Evolutionary conservation across 2,113 vertebrate species (phyloP), one percentile per base, ranked within the genome.

Genomic region (Aldabrachelys gigantea): DNA sequence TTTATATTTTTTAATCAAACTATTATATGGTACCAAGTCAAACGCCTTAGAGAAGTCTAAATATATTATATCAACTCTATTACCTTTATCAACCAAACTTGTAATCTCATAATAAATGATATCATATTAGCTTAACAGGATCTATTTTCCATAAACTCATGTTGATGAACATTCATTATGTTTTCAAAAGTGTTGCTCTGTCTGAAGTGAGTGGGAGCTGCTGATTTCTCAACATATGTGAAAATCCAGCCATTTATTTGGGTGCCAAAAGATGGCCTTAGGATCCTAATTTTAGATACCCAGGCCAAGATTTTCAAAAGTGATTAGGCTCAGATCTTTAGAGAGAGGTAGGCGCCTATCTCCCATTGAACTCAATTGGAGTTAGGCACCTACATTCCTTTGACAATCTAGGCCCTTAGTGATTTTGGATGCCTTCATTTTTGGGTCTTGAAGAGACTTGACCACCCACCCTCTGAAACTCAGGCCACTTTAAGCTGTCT

Each of bases 181-280:
- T 59, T 59, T 59, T 62, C 59, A 62, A 62, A 62, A 62, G 59
- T 62, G 59, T 31, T 62, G 12, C 59, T 62, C 29, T 31, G 3
- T 31, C 59, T 31, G 59, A 62, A 62, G 31, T 31, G 29, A 62
- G 59, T 31, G 29, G 29, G 62, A 89, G 24, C 21, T 69, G 11
- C 78, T 27, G 53, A 65, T 50, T 91, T 54, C 80, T 91, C 76
- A 13, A n/a, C 75, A 49, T 84, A 47, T 6, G 6, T 52, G 54
- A 47, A 94, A 95, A 92, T n/a, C 24, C 79, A 57, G 88, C 10
- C 31, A 49, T 75, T 91, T 92, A 35, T 95, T 95, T 92, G 31
- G 85, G 83, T 65, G 31, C 31, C 31, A 35, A 19, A 65, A n/a
- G 14, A 62, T 29, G 29, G 29, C 6, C 59, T 62, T 31, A 95